Evolutionary conservation across 2,797 vertebrate species (phyloP).

Genomic region (Sebastes alutus): DNA sequence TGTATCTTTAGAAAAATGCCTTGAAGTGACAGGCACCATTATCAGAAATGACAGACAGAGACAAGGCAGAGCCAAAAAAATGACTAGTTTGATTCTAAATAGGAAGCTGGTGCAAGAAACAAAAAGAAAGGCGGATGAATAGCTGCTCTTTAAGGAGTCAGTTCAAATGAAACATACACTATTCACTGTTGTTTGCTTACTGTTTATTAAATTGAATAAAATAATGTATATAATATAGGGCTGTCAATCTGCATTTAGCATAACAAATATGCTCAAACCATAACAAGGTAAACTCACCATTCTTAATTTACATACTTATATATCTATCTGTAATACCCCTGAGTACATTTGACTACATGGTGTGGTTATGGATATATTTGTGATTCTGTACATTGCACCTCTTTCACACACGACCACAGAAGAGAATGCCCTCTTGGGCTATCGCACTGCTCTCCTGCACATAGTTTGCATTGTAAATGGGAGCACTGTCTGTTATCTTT

Average conservation of each 20-base stretch:
- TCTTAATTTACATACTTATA: not conserved
- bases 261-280: too few species aligned
- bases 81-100: not conserved
- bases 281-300: not conserved
- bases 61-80: not conserved
- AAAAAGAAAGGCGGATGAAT: not conserved
- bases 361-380: not conserved
- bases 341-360: not conserved
- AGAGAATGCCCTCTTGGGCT: not conserved
- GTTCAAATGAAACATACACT: not conserved
- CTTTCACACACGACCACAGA: not conserved
- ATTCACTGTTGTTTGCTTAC: not conserved
- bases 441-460: not conserved
- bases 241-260: too few species aligned
- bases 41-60: not conserved
- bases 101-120: not conserved
- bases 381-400: not conserved
- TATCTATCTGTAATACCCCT: not conserved
- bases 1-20: not conserved
- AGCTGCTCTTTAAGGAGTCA: not conserved
- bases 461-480: slow-evolving; percentile 13
- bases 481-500: slow-evolving; percentile 4
- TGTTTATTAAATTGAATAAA: too few species aligned
- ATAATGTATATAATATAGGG: too few species aligned
- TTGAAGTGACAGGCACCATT: not conserved